A percentile compares a stretch with the other conserved stretches of the same genome.
Conservation (phyloP, 2,888 invertebrate genomes). For the Eilema depressum region DNA sequence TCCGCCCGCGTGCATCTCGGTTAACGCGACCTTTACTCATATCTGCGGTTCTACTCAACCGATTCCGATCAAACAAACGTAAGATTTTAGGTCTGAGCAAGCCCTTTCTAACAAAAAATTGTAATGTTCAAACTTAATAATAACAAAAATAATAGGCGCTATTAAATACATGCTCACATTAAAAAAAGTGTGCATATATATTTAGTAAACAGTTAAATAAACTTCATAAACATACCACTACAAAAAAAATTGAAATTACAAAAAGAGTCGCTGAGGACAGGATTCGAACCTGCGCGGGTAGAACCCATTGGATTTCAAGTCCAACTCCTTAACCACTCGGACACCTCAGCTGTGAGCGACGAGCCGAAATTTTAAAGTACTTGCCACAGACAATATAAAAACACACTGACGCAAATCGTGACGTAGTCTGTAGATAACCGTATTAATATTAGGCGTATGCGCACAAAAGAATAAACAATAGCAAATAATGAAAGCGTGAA, state of each 20-base stretch:
- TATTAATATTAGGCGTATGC: not conserved
- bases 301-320: slow-evolving; percentile 88
- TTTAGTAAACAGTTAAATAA: not conserved
- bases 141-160: not conserved
- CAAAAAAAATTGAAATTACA: slow-evolving; percentile 8
- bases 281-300: slow-evolving; percentile 88
- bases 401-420: not conserved
- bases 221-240: not conserved
- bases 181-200: not conserved
- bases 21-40: too few relatives aligned
- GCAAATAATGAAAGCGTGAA: not conserved
- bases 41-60: too few relatives aligned
- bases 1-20: too few relatives aligned
- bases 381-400: not conserved
- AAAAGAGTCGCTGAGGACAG: slow-evolving; percentile 69
- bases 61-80: too few relatives aligned
- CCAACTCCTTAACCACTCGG: slow-evolving; percentile 88
- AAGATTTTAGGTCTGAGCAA: too few relatives aligned
- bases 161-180: not conserved
- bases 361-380: not conserved
- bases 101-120: too few relatives aligned
- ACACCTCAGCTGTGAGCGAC: slow-evolving; percentile 76
- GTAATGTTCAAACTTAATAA: too few relatives aligned
- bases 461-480: not conserved
- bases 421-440: not conserved